Evolutionary conservation across 2,113 vertebrate species (phyloP).

Genomic region (Sclerurus mexicanus): DNA sequence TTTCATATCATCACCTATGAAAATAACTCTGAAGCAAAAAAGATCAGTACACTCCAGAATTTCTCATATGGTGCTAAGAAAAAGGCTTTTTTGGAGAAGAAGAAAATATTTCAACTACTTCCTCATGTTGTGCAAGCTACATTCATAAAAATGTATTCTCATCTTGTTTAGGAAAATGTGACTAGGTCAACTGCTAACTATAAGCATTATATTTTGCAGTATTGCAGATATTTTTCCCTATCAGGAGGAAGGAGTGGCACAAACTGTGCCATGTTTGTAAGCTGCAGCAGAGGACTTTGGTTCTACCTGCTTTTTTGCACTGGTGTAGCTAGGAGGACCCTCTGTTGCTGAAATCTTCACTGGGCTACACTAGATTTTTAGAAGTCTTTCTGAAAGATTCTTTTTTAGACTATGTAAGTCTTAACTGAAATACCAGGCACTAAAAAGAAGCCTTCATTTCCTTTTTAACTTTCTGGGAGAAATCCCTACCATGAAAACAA

Average conservation of each 20-base stretch:
- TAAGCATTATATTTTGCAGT: background rate
- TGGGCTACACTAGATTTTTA: background rate
- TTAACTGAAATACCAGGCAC: background rate
- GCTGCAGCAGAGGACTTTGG: background rate
- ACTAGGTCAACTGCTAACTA: background rate
- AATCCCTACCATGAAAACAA: background rate
- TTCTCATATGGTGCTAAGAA: background rate
- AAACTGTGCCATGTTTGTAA: background rate
- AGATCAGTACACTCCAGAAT: background rate
- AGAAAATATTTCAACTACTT: background rate
- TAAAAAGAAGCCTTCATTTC: background rate
- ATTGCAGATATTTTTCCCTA: background rate
- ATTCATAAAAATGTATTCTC: background rate
- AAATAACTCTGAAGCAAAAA: background rate
- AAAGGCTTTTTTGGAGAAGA: background rate
- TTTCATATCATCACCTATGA: background rate
- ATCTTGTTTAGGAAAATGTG: background rate
- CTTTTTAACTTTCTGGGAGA: background rate
- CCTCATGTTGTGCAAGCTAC: background rate
- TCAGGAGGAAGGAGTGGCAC: background rate
- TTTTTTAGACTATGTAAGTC: background rate
- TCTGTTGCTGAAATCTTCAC: background rate
- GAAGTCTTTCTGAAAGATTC: background rate
- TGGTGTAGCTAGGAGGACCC: background rate
- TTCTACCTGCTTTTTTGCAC: background rate